phyloP scores from a whole-genome alignment of 2,113 vertebrate genomes.

The Tyrannus savana region DNA sequence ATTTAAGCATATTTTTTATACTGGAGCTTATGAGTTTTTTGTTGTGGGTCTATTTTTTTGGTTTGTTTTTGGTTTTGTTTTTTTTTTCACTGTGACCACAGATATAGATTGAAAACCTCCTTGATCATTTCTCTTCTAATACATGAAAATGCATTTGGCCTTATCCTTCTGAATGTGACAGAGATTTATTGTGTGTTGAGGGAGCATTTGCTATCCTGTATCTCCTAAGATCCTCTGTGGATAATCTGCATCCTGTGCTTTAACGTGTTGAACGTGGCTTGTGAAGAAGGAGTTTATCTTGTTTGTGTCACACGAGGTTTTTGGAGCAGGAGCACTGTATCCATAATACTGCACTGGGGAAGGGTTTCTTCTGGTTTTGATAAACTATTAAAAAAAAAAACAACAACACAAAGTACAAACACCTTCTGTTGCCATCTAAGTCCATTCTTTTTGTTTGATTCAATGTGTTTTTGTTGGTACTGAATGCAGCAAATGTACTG shows the following conservation, averaged over 20 bases:
- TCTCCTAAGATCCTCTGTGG: not conserved
- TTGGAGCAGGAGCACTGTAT: not conserved
- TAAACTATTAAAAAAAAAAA: not conserved
- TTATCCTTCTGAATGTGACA: not conserved
- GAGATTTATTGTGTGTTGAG: not conserved
- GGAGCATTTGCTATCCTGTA: not conserved
- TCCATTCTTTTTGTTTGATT: not conserved
- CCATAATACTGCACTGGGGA: not conserved
- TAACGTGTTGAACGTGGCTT: not conserved
- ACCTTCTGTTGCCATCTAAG: not conserved
- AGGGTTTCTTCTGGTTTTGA: not conserved
- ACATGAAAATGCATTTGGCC: not conserved
- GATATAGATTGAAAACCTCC: not conserved
- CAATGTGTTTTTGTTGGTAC: not conserved
- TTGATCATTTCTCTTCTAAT: not conserved
- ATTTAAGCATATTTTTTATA: not conserved
- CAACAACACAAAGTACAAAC: not conserved
- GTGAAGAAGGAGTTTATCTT: not conserved
- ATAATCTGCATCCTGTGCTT: not conserved
- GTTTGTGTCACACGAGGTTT: not conserved
- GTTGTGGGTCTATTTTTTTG: not conserved
- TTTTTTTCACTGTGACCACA: conserved; percentile 28
- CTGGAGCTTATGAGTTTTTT: not conserved
- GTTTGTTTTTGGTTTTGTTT: not conserved
- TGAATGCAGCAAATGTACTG: conserved; percentile 5